Conservation (phyloP, 2,113 vertebrate genomes). For the Pristiophorus japonicus region DNA sequence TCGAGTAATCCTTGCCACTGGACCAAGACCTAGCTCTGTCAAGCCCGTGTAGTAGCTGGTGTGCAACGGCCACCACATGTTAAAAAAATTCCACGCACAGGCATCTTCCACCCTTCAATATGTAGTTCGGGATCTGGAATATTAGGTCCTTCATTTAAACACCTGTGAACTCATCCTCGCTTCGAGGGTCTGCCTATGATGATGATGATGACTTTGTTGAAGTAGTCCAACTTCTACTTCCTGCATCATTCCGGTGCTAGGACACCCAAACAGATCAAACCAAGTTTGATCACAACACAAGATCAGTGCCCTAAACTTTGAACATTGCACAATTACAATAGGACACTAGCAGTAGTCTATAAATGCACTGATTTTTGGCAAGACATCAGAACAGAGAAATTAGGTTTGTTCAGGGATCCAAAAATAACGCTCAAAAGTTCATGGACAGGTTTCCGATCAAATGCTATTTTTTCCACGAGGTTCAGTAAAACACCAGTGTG, state of each 20-base stretch:
- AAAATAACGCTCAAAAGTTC: neutral
- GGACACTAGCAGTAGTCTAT: neutral
- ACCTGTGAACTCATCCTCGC: too few species aligned
- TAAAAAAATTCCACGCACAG: too few species aligned
- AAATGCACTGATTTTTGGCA: constrained; percentile 1
- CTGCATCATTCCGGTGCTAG: neutral
- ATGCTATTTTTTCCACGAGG: neutral
- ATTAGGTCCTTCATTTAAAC: too few species aligned
- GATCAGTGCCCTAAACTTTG: neutral
- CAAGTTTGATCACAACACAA: neutral
- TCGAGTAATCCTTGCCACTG: too few species aligned
- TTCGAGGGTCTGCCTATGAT: too few species aligned
- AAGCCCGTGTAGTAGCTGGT: too few species aligned
- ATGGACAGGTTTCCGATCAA: neutral
- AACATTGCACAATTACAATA: neutral
- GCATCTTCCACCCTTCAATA: too few species aligned
- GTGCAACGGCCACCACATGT: too few species aligned
- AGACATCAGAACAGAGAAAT: neutral
- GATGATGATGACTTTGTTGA: neutral
- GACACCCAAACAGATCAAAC: neutral
- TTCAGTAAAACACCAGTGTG: neutral
- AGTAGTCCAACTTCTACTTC: neutral
- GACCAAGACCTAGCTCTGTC: too few species aligned
- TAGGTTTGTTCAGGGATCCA: neutral
- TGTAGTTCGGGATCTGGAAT: too few species aligned